Evolutionary conservation across 2,113 vertebrate species (phyloP).

Genomic region (Nerophis lumbriciformis): DNA sequence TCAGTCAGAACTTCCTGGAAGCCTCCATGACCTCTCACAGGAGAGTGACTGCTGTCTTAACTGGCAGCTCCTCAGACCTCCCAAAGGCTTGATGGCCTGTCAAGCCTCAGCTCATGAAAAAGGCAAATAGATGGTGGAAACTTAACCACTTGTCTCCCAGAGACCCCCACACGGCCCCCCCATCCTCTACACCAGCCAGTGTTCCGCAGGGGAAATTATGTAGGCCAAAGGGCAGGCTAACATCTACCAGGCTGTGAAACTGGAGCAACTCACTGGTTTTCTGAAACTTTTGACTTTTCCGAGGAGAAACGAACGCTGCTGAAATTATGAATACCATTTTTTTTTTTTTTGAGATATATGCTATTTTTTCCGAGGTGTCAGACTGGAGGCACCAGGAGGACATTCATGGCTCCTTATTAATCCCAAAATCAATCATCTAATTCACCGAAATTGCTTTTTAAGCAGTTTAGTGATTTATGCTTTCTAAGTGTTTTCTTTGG

Average conservation of each 20-base stretch:
- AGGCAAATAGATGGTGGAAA: conserved; percentile 65
- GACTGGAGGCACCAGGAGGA: conserved; percentile 3
- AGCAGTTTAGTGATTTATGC: conserved; percentile 6
- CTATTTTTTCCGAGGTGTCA: not conserved
- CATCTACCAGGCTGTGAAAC: conserved; percentile 51
- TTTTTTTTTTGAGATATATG: conserved; percentile 8
- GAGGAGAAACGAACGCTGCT: conserved; percentile 23
- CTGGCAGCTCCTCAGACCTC: conserved; percentile 54
- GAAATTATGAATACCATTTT: conserved; percentile 21
- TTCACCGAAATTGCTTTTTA: not conserved
- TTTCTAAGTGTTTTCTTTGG: conserved; percentile 8
- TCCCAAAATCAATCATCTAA: not conserved
- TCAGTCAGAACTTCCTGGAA: conserved; percentile 13
- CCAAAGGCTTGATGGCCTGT: conserved; percentile 53
- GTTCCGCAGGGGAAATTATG: conserved; percentile 58
- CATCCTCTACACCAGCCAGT: conserved; percentile 2
- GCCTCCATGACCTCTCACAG: conserved; percentile 40
- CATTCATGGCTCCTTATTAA: not conserved
- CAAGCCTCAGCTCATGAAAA: conserved; percentile 56
- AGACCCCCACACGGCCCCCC: not conserved
- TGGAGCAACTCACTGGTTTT: conserved; percentile 35
- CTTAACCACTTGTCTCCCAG: conserved; percentile 62
- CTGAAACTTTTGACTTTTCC: conserved; percentile 26
- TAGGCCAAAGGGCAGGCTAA: conserved; percentile 70
- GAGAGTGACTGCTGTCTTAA: conserved; percentile 40